Evolutionary conservation across 2,888 invertebrate species (phyloP).

Genomic region (Lydus trimaculatus): DNA sequence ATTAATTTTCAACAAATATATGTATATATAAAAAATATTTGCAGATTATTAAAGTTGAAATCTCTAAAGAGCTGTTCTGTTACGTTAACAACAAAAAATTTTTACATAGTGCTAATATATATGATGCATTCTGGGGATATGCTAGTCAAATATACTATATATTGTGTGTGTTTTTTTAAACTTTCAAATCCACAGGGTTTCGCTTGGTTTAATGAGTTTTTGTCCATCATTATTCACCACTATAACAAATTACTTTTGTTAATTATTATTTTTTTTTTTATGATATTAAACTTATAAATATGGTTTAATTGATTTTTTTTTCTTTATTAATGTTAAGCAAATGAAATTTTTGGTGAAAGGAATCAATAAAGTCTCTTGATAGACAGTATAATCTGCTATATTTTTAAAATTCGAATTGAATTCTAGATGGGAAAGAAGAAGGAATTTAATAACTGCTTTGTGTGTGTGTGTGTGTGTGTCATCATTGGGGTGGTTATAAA

Average conservation of each 20-base stretch:
- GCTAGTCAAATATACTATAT: constrained; percentile 21
- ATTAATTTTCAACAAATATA: constrained; percentile 2
- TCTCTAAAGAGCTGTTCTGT: constrained; percentile 19
- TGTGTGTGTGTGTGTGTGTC: no score
- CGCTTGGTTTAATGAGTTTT: constrained; percentile 31
- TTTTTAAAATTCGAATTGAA: background rate
- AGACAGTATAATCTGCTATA: background rate
- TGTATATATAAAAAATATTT: background rate
- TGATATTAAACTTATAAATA: background rate
- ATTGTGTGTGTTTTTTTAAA: constrained; percentile 24
- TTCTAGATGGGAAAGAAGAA: background rate
- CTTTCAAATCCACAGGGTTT: constrained; percentile 31
- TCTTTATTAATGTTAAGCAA: background rate
- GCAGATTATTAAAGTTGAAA: constrained; percentile 15
- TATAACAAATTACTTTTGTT: background rate
- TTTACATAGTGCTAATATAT: constrained; percentile 16
- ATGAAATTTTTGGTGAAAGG: background rate
- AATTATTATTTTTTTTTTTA: constrained; percentile 3
- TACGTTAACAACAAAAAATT: constrained; percentile 11
- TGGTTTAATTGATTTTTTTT: background rate
- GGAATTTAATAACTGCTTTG: constrained; percentile 13
- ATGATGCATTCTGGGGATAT: constrained; percentile 16
- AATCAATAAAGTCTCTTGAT: background rate
- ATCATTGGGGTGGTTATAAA: constrained; percentile 16
- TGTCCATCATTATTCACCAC: constrained; percentile 10